Conservation (phyloP, 2,113 vertebrate species). For the Sminthopsis crassicaudata region DNA sequence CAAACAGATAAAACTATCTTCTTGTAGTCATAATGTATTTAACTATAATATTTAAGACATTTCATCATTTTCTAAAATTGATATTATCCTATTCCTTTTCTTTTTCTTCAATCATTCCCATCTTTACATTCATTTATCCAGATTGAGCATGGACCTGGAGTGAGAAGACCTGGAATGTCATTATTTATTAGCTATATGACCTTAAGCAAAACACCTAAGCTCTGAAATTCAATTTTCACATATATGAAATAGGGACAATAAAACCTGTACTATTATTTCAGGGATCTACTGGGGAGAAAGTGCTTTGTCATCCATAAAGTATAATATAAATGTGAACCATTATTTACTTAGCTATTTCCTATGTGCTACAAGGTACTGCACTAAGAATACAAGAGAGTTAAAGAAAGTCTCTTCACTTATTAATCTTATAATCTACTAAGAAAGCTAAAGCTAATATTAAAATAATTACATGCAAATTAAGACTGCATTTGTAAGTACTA, state of each 20-base stretch:
- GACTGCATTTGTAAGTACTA: neutral
- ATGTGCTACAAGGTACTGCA: neutral
- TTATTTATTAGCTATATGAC: neutral
- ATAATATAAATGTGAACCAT: neutral
- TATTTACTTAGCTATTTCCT: neutral
- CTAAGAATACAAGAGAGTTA: neutral
- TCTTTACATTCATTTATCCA: neutral
- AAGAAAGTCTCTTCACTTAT: neutral
- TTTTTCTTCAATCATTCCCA: neutral
- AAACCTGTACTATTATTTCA: neutral
- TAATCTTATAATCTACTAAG: neutral
- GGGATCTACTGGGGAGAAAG: neutral
- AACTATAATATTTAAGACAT: neutral
- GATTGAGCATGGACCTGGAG: neutral
- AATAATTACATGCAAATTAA: neutral
- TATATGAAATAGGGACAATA: neutral
- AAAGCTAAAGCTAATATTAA: neutral
- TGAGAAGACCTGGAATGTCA: neutral
- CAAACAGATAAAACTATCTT: neutral
- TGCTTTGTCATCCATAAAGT: neutral
- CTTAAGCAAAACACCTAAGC: neutral
- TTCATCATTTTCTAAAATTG: neutral
- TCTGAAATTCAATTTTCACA: neutral
- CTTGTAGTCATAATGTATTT: neutral
- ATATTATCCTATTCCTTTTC: neutral